Evolutionary conservation across 2,888 invertebrate species (phyloP).

Genomic region (Drosophila basisetae): DNA sequence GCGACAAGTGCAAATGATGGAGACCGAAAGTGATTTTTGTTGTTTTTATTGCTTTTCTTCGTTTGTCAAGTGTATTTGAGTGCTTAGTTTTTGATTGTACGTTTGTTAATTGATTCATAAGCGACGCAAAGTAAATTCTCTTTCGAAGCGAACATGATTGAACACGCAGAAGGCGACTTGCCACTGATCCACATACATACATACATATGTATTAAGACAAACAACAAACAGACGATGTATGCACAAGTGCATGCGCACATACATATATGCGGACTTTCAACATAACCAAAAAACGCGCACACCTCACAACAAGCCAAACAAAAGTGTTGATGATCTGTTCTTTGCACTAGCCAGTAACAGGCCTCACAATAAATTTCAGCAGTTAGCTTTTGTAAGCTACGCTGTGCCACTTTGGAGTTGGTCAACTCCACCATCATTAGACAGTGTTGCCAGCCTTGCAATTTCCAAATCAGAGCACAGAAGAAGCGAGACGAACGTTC

Average conservation of each 20-base stretch:
- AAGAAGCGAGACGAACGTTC: background rate
- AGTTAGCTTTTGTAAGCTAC: background rate
- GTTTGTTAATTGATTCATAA: constrained; percentile 36
- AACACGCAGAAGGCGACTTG: background rate
- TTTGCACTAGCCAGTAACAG: background rate
- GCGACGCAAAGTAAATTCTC: constrained; percentile 26
- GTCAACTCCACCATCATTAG: background rate
- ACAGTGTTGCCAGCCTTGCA: constrained; percentile 8
- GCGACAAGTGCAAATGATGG: constrained; percentile 48
- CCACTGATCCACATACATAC: background rate
- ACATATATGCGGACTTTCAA: background rate
- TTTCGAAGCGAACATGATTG: background rate
- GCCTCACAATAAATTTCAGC: background rate
- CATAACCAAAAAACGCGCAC: constrained; percentile 7
- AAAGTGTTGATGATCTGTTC: background rate
- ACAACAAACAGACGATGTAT: background rate
- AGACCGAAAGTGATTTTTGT: constrained; percentile 9
- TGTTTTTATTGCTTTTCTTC: background rate
- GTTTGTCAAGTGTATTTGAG: constrained; percentile 16
- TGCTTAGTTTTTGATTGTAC: constrained; percentile 43
- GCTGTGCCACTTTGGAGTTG: background rate
- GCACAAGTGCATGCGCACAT: background rate
- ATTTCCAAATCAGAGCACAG: background rate
- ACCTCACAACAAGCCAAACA: background rate
- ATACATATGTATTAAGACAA: background rate